Conservation (phyloP, 2,888 invertebrate genomes). For the Polymixis lichenea region DNA sequence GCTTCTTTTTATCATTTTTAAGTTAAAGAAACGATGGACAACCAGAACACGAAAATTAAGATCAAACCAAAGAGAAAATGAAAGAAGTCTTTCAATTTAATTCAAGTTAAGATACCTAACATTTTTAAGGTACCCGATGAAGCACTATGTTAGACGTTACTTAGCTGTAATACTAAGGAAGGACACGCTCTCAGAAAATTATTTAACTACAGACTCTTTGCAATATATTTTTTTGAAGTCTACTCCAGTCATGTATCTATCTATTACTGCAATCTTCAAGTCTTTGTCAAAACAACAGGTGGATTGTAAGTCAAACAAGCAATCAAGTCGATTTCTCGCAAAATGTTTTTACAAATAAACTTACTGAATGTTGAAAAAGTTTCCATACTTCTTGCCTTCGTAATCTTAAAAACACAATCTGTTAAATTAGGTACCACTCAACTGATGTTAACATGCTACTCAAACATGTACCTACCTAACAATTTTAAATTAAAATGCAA, state of each 20-base stretch:
- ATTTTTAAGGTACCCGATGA: neutral
- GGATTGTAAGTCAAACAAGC: constrained; percentile 8
- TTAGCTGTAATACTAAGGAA: neutral
- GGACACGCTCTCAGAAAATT: neutral
- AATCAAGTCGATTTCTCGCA: neutral
- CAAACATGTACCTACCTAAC: constrained; percentile 9
- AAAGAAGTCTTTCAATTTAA: neutral
- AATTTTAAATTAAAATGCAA: constrained; percentile 13
- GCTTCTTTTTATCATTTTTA: too few species aligned
- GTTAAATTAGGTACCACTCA: neutral
- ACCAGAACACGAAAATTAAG: neutral
- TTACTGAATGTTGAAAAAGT: constrained; percentile 4
- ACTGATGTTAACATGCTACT: neutral
- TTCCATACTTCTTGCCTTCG: neutral
- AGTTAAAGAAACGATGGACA: neutral
- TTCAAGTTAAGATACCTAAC: neutral
- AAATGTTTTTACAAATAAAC: constrained; percentile 17
- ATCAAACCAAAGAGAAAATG: neutral
- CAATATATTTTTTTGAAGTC: neutral
- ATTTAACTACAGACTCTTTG: neutral
- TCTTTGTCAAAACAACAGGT: constrained; percentile 1
- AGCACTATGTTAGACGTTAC: neutral
- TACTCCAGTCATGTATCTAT: neutral
- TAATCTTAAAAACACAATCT: constrained; percentile 8
- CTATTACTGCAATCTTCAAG: neutral